phyloP scores from a whole-genome alignment of 2,888 invertebrate species.

The Oligia latruncula region DNA sequence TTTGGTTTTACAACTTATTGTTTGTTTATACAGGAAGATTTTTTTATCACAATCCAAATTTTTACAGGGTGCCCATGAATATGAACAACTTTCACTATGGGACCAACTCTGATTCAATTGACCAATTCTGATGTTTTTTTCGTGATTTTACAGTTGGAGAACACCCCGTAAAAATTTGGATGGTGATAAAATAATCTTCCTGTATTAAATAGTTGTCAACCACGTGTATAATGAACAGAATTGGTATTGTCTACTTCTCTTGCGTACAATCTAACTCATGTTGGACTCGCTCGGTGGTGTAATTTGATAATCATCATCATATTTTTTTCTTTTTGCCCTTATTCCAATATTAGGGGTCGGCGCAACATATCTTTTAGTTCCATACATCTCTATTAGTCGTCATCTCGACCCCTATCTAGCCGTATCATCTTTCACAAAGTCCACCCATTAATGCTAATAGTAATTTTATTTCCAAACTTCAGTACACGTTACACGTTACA shows the following conservation, averaged over 20 bases:
- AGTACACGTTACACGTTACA: too few relatives aligned
- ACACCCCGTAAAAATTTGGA: too few relatives aligned
- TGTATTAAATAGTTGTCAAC: background rate
- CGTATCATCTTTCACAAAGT: background rate
- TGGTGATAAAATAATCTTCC: too few relatives aligned
- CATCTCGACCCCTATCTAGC: background rate
- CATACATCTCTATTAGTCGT: background rate
- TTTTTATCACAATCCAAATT: too few relatives aligned
- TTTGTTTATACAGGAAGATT: background rate
- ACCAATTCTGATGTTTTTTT: too few relatives aligned
- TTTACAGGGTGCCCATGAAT: too few relatives aligned
- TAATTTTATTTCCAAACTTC: background rate
- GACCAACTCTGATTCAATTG: too few relatives aligned
- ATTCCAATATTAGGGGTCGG: background rate
- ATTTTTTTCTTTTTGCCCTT: background rate
- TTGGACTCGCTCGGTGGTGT: background rate
- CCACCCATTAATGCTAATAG: background rate
- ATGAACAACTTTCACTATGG: too few relatives aligned
- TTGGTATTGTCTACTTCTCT: background rate
- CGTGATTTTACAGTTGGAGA: too few relatives aligned
- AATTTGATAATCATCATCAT: background rate
- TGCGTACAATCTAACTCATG: too few relatives aligned
- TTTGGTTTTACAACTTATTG: constrained; percentile 18
- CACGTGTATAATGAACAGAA: background rate
- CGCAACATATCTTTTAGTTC: background rate